Evolutionary conservation across 2,113 vertebrate species (phyloP).

Genomic region (Isichthys henryi): DNA sequence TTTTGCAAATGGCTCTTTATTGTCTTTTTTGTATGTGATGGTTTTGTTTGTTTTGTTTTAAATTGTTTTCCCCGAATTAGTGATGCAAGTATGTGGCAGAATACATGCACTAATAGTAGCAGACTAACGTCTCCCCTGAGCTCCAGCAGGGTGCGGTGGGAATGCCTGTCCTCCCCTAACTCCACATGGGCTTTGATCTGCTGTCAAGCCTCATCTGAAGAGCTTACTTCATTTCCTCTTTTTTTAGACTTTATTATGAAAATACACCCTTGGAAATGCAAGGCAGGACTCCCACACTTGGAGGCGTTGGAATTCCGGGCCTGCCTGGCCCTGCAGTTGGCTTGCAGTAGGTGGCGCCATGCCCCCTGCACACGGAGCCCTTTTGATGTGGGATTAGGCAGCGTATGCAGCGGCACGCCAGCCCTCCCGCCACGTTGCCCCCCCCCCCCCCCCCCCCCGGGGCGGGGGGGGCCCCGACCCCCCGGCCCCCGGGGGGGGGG

Average conservation of each 20-base stretch:
- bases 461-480: no score
- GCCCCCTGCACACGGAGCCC: slow-evolving; percentile 18
- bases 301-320: slow-evolving; percentile 16
- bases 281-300: not conserved
- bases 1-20: not conserved
- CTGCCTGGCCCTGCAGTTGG: slow-evolving; percentile 33
- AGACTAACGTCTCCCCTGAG: not conserved
- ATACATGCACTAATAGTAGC: not conserved
- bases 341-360: slow-evolving; percentile 48
- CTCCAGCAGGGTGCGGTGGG: not conserved
- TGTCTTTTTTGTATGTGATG: not conserved
- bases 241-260: not conserved
- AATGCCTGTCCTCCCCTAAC: not conserved
- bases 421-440: not conserved
- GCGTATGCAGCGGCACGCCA: slow-evolving; percentile 29
- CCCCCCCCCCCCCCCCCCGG: not conserved
- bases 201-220: slow-evolving; percentile 8
- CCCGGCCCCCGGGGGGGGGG: no score
- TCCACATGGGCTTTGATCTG: not conserved
- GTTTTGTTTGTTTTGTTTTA: not conserved
- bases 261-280: not conserved
- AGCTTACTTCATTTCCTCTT: slow-evolving; percentile 22
- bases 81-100: not conserved
- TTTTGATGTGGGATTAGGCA: slow-evolving; percentile 18
- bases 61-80: not conserved